Evolutionary conservation across 2,113 vertebrate genomes (phyloP), one percentile per base, ranked within the genome.

Genomic region (Panthera leo): DNA sequence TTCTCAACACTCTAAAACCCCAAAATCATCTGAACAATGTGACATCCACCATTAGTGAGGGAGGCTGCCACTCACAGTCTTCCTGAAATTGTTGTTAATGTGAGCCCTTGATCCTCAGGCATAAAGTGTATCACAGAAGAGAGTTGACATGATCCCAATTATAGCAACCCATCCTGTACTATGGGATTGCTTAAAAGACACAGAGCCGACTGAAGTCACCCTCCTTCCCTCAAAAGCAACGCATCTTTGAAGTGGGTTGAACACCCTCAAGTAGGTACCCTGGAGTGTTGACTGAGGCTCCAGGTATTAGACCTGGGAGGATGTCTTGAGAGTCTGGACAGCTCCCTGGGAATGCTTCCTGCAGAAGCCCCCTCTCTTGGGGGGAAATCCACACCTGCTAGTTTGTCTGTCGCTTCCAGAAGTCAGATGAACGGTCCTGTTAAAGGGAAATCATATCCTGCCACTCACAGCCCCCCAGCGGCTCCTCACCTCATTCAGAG

Each of bases 111-210:
- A 36, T 76, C 21, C 14, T 45, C 65, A 90, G 70, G n/a, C 45
- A 78, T 4, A n/a, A 29, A 9, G 61, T 48, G 90, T 42, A 61
- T 68, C 23, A 23, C 25, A 31, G 5, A 70, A 92, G 61, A 42
- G 13, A 8, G 13, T 34, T 70, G 36, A 63, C 14, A 19, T 55
- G 27, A 88, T 36, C 27, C 42, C 34, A 39, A 45, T 73, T 3
- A 29, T 5, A 70, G n/a, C 82, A 63, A 39, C 45, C 0, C 0
- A 4, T 34, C 39, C 68, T 39, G 25, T 19, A 23, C 25, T 0
- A 0, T 9, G 34, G 36, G 39, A 11, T 19, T 3, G 5, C 55
- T 70, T n/a, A 12, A 29, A 82, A 58, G 75, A 58, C 23, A 58
- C 27, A 3, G 23, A 80, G 21, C 11, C 51, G 29, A 21, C 63